phyloP scores from a whole-genome alignment of 2,888 invertebrate species.

The Troilus luridus region DNA sequence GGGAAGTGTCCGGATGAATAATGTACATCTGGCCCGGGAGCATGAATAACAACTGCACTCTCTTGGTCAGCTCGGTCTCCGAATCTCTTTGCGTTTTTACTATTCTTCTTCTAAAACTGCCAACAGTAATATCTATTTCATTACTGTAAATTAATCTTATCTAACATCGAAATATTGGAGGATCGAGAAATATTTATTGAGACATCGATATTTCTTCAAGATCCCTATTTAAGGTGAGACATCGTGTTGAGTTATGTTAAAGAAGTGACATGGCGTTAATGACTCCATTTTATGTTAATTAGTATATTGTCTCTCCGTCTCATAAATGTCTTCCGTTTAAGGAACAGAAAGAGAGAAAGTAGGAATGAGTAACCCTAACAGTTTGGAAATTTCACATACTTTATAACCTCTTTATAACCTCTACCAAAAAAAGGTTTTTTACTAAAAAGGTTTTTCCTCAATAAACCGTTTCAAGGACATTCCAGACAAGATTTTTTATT shows the following conservation, averaged over 20 bases:
- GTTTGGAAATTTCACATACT: not conserved
- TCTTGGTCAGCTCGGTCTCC: not conserved
- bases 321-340: not conserved
- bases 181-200: too few relatives aligned
- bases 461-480: too few relatives aligned
- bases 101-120: not conserved
- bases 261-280: not conserved
- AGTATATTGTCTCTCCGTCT: not conserved
- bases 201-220: not conserved
- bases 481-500: too few relatives aligned
- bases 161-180: too few relatives aligned
- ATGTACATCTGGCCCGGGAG: not conserved
- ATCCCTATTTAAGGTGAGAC: not conserved
- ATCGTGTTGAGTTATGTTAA: not conserved
- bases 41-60: not conserved
- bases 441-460: too few relatives aligned
- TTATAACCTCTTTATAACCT: too few relatives aligned
- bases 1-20: not conserved
- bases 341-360: not conserved
- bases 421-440: too few relatives aligned
- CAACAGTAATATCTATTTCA: too few relatives aligned
- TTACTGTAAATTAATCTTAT: too few relatives aligned
- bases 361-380: not conserved
- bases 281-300: constrained; percentile 3
- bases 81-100: not conserved